Evolutionary conservation across 2,888 invertebrate genomes (phyloP), one percentile per base, ranked within the genome.

Genomic region (Aleiodes testaceus): DNA sequence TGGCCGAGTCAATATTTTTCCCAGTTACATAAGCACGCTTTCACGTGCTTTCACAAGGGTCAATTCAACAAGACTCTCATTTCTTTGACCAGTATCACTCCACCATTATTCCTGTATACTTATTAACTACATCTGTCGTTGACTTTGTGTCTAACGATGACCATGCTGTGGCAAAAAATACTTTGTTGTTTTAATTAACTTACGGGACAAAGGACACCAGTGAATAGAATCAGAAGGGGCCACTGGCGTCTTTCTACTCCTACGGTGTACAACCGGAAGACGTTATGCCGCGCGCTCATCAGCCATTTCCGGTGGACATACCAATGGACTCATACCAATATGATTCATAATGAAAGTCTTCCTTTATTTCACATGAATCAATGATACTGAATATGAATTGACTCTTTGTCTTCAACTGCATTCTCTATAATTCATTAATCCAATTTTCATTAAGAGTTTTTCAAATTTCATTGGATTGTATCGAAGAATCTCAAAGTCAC

Each of bases 151-250:
- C 26, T 59, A 61, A 11, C 42, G 44, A 49, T 30, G 18, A 11
- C 36, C 63, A 53, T 55, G 16, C 55, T n/a, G 30, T 65, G 68
- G 63, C 14, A 22, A 36, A 67, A 20, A 79, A 75, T 78, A 84
- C 84, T 83, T 82, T 82, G 83, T 84, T 82, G 83, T 81, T 83
- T 84, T 84, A 83, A 84, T 84, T 83, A 84, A 80, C 81, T 80
- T 79, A 81, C 79, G 80, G 78, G 77, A 80, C 79, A 79, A 72
- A 74, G 71, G 67, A 74, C 69, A 72, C 69, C 63, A 47, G 50
- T 63, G 65, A 53, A 49, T 47, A 30, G 49, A 66, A 50, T 45
- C 49, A 20, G 44, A 61, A 67, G 59, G 49, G 1, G 14, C 30
- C 36, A 69, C 66, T 30, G 61, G 66, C 69, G 67, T 59, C 55